A percentile compares a stretch with the other conserved stretches of the same genome.
Evolutionary conservation across 2,113 vertebrate species (phyloP).

Genomic region (Lepus timidus): DNA sequence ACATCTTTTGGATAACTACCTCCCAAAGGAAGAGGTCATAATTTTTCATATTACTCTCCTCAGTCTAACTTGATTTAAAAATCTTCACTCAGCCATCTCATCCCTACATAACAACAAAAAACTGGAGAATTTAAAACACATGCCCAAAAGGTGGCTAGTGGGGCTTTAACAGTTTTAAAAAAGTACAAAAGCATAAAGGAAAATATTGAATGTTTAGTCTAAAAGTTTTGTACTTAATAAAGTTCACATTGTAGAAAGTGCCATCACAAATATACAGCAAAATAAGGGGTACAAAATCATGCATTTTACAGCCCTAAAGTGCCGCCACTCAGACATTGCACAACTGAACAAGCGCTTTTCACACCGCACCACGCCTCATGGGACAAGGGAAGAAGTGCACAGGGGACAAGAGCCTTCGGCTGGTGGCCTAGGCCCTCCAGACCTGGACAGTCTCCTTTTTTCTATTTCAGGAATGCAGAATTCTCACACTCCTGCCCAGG

Average conservation of each 20-base stretch:
- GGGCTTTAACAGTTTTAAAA: constrained; percentile 63
- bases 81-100: constrained; percentile 61
- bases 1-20: constrained; percentile 62
- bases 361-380: neutral
- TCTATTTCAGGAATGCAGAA: constrained; percentile 27
- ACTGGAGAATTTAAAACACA: constrained; percentile 62
- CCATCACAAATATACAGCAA: constrained; percentile 87
- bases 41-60: constrained; percentile 73
- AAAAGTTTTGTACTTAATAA: constrained; percentile 75
- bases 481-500: neutral
- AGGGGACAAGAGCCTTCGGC: neutral
- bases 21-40: constrained; percentile 68
- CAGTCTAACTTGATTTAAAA: constrained; percentile 76
- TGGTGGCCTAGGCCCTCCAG: neutral
- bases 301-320: constrained; percentile 82
- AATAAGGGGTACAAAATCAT: constrained; percentile 73
- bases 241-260: constrained; percentile 88
- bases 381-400: neutral
- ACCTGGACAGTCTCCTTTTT: neutral
- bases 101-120: constrained; percentile 56
- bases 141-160: constrained; percentile 54
- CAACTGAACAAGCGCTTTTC: constrained; percentile 56
- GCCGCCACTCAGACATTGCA: constrained; percentile 82
- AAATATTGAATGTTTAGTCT: constrained; percentile 60
- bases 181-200: constrained; percentile 85